Base-by-base conservation (phyloP, 2,797 vertebrate genomes). In the Arrhamphus sclerolepis region DNA sequence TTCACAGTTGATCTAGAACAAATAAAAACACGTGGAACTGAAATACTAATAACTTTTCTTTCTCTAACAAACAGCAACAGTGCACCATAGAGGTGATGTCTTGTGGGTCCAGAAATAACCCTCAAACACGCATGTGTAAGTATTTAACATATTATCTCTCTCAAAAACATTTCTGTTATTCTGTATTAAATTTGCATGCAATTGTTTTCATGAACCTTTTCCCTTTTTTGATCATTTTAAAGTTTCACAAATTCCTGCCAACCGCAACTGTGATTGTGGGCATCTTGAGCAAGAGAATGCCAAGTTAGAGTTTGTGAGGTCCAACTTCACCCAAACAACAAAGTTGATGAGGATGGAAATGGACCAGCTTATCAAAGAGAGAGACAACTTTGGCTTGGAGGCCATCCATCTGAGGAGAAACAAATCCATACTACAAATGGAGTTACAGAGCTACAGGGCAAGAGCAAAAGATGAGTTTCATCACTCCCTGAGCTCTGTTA, bases 291-390 rank as follows among this genome's bases (percentile, higher is more conserved):
- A 66, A n/a, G 18, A 82, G 20, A 86, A 50, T 44, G 80, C 83
- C n/a, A 62, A 19, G 41, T 2, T 82, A 0, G 34, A 66, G 0
- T 13, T 89, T 1, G 29, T 91, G 26, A 24, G 82, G 41, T 44
- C 77, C 10, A 92, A 94, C 85, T 93, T 91, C 66, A 92, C 91
- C 1, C 87, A 89, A 26, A 86, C 75, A 4, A 10, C 4, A 0
- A 29, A 54, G 14, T 56, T n/a, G 7, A 71, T 80, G 70, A 84
- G 10, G 28, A 41, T 52, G 4, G 82, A 92, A 8, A 21, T 83
- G 8, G 62, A 89, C 0, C 73, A 82, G 0, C 4, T 56, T 2
- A 4, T 41, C 11, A 84, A 66, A 41, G 69, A 89, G 0, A 84
- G 83, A 14, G 80, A 90, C 26, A 40, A 0, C 26, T 70, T 86